Percentiles rank a stretch among this genome's conserved stretches.
Conservation (phyloP, 2,888 invertebrate genomes). For the Athalia cordata region DNA sequence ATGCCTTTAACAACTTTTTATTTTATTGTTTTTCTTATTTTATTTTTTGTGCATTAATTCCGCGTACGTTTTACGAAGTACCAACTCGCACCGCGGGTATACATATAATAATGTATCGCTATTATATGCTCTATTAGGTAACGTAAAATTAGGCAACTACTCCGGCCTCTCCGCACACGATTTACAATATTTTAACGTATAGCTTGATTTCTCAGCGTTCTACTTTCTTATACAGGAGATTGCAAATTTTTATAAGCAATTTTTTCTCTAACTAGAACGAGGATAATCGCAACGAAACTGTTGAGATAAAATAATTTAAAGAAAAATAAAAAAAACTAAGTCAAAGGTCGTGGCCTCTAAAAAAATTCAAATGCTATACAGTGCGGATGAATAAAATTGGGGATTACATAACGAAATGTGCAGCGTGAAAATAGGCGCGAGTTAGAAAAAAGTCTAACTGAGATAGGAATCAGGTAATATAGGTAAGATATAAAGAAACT, state of each 20-base stretch:
- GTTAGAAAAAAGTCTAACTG: background rate
- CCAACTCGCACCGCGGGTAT: constrained; percentile 18
- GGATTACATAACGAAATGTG: too few species aligned
- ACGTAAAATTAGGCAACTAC: constrained; percentile 34
- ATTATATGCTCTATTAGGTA: constrained; percentile 39
- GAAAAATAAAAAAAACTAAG: too few species aligned
- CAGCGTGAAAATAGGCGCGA: background rate
- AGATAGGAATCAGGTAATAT: background rate
- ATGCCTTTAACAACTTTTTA: too few species aligned
- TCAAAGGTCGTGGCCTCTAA: too few species aligned
- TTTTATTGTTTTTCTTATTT: background rate
- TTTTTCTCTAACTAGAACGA: constrained; percentile 27
- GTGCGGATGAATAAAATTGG: too few species aligned
- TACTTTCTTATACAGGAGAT: constrained; percentile 7
- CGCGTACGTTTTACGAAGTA: constrained; percentile 21
- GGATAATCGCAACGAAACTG: constrained; percentile 14
- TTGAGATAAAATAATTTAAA: too few species aligned
- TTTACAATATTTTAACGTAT: constrained; percentile 2
- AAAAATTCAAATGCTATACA: too few species aligned
- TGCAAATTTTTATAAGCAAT: constrained; percentile 29
- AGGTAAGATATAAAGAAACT: constrained; percentile 16
- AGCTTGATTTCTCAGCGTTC: constrained; percentile 26
- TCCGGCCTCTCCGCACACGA: background rate
- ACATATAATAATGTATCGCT: background rate
- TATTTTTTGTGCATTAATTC: background rate